phyloP scores from a whole-genome alignment of 2,113 vertebrate species.

The Ascaphus truei region DNA sequence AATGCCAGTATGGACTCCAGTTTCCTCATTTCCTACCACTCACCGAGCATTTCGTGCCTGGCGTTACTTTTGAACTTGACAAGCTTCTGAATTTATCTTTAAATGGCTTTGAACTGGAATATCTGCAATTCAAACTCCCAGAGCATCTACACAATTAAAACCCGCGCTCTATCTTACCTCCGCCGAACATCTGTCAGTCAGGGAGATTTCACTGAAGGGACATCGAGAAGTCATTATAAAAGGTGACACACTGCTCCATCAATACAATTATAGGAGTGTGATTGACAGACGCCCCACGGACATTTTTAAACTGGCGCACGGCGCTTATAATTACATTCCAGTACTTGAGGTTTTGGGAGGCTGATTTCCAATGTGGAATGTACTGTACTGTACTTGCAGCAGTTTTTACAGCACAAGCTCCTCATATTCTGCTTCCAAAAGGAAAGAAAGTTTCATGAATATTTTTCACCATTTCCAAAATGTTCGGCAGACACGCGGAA shows the following conservation, averaged over 20 bases:
- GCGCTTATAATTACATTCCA: constrained; percentile 15
- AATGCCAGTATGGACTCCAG: too few relatives aligned
- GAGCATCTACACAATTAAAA: constrained; percentile 24
- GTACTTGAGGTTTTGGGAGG: not conserved
- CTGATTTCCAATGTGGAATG: constrained; percentile 8
- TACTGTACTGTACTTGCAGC: not conserved
- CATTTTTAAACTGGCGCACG: constrained; percentile 11
- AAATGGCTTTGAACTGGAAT: constrained; percentile 12
- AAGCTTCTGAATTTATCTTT: constrained; percentile 10
- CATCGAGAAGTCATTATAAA: constrained; percentile 23
- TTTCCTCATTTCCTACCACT: constrained; percentile 7
- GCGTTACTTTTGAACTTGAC: constrained; percentile 1
- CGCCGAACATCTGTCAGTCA: constrained; percentile 21
- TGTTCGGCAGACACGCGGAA: too few relatives aligned
- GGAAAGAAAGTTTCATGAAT: too few relatives aligned
- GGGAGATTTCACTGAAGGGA: constrained; percentile 4
- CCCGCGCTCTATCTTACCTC: constrained; percentile 3
- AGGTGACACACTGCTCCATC: constrained; percentile 16
- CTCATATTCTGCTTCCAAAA: not conserved
- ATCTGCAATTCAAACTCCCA: not conserved
- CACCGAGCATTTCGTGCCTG: not conserved
- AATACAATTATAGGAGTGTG: not conserved
- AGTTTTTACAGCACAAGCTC: not conserved
- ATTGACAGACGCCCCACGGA: constrained; percentile 30
- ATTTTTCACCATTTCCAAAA: too few relatives aligned